Evolutionary conservation across 2,113 vertebrate genomes (phyloP), one percentile per base, ranked within the genome.

Genomic region (Parus major): DNA sequence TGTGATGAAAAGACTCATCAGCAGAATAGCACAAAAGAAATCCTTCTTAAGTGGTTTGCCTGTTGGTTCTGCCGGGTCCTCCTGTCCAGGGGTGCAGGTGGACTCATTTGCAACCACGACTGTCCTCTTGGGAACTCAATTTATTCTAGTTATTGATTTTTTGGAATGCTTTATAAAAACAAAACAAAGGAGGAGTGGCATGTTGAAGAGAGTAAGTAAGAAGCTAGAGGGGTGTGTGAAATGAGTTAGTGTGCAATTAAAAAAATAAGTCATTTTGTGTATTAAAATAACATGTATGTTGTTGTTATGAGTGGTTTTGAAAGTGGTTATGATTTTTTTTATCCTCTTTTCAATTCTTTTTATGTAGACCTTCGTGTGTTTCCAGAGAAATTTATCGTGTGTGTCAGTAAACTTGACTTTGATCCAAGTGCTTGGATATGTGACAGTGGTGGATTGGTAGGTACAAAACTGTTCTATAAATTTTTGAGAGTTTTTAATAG

Each of bases 371-470:
- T 99, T 79, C 97, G 97, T 93, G 96, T 99, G 88, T 99, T 99
- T 97, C 99, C 99, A 59, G 99, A 99, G 52, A 98, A 98, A 91
- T 98, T 98, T 93, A 98, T 99, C 29, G 98, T 99, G 96, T 99
- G 98, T 97, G 98, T 98, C 97, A 98, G 97, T 97, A 98, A 97
- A 91, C 98, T 98, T 82, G 98, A 98, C 93, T 97, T 94, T 86
- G 91, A 91, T 97, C 93, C 76, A 87, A 97, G 95, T 78, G 88
- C 90, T 94, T 97, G 95, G 96, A 80, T 94, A 92, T 98, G 94
- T 95, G 97, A 96, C 92, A 97, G 78, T 95, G 93, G 69, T 96
- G 95, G 95, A 86, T 75, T 92, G 98, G 98, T 99, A 98, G 85
- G 98, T 98, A 97, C 64, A 49, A 88, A 97, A 89, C 73, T 9